Evolutionary conservation across 2,113 vertebrate species (phyloP).

Genomic region (Oophaga pumilio): DNA sequence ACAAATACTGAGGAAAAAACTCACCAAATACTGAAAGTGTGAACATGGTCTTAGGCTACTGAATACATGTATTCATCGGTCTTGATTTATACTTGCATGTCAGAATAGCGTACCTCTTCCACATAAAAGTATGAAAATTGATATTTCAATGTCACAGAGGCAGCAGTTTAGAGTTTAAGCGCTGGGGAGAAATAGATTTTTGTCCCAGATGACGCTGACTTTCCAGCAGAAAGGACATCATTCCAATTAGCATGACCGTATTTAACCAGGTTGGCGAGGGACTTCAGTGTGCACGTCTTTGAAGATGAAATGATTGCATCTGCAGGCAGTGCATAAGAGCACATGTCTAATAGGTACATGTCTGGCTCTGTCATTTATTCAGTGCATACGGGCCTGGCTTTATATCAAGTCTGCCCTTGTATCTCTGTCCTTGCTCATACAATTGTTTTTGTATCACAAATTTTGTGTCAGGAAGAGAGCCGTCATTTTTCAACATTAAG

Average conservation of each 20-base stretch:
- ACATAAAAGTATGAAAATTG: not conserved
- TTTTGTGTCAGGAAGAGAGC: not conserved
- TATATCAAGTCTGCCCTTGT: conserved; percentile 1
- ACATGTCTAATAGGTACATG: not conserved
- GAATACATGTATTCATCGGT: not conserved
- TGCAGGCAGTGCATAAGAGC: conserved; percentile 2
- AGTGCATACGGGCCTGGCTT: not conserved
- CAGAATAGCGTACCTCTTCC: not conserved
- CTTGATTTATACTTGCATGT: not conserved
- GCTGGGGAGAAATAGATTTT: conserved; percentile 6
- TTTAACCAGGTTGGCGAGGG: conserved; percentile 6
- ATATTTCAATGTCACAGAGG: not conserved
- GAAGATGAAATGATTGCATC: conserved; percentile 4
- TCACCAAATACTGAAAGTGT: too few species aligned
- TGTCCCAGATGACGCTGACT: conserved; percentile 20
- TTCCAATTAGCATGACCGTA: conserved; percentile 34
- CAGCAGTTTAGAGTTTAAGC: not conserved
- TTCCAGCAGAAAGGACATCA: conserved; percentile 26
- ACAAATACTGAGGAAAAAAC: too few species aligned
- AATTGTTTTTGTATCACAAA: not conserved
- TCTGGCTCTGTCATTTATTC: not conserved
- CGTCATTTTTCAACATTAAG: not conserved
- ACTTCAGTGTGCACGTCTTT: not conserved
- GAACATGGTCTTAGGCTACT: not conserved
- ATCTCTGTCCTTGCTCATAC: not conserved